Conservation (phyloP, 2,888 invertebrate species). For the Kryphioiulus occultus region DNA sequence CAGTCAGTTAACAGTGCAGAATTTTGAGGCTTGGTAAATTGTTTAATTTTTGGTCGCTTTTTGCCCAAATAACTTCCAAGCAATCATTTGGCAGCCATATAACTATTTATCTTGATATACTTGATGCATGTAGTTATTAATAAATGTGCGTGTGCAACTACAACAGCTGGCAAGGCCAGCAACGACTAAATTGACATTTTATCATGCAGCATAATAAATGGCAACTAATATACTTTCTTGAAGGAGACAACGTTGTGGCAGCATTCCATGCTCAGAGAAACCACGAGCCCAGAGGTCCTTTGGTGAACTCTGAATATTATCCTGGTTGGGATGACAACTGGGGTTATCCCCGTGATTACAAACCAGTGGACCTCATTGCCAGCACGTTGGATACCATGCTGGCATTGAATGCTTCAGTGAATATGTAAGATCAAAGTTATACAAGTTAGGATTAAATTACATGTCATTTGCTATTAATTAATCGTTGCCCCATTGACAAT, state of each 20-base stretch:
- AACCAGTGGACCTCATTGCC: conserved; percentile 66
- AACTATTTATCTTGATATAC: too few relatives aligned
- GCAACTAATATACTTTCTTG: neutral
- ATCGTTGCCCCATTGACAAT: neutral
- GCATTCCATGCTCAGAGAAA: conserved; percentile 62
- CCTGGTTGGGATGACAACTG: conserved; percentile 93
- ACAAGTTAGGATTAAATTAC: neutral
- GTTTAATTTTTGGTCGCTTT: too few relatives aligned
- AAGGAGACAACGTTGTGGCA: conserved; percentile 54
- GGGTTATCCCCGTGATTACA: conserved; percentile 73
- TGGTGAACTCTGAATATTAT: conserved; percentile 91
- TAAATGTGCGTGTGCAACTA: too few relatives aligned
- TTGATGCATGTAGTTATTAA: too few relatives aligned
- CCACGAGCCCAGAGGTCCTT: conserved; percentile 72
- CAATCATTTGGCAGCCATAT: too few relatives aligned
- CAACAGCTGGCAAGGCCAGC: too few relatives aligned
- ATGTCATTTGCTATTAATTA: neutral
- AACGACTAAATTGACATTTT: too few relatives aligned
- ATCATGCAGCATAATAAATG: neutral
- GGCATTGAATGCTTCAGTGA: conserved; percentile 61
- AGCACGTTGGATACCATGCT: conserved; percentile 69
- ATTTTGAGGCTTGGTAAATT: too few relatives aligned
- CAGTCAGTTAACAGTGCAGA: too few relatives aligned
- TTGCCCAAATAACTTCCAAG: too few relatives aligned
- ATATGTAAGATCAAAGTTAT: conserved; percentile 57